A percentile compares a stretch with the other conserved stretches of the same genome.
These are phyloP conservation scores for Synergus laeviventris DNA, from an alignment of 2,888 invertebrate genomes.

Conservation along the genomic window DNA sequence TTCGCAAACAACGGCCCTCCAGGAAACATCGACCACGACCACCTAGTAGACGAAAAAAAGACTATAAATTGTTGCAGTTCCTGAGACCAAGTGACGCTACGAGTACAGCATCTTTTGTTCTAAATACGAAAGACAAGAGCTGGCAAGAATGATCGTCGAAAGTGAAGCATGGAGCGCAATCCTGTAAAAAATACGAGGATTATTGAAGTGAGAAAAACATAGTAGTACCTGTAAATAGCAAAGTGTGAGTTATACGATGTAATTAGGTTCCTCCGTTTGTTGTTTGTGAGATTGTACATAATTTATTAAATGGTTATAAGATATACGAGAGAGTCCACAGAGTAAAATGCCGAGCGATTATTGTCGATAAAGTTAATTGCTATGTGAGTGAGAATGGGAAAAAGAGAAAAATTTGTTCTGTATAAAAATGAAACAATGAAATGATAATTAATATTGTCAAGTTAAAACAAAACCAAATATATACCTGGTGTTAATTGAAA, in stretches of 20 bases:
- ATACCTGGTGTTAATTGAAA: conserved; percentile 73
- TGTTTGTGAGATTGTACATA: conserved; percentile 77
- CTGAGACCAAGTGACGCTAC: conserved; percentile 72
- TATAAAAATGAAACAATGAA: conserved; percentile 66
- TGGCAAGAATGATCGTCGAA: conserved; percentile 35
- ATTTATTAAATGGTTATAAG: conserved; percentile 73
- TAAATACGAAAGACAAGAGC: conserved; percentile 36
- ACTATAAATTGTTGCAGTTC: conserved; percentile 74
- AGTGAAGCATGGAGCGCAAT: conserved; percentile 58
- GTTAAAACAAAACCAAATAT: conserved; percentile 74
- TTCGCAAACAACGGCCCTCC: conserved; percentile 72
- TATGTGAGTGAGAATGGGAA: conserved; percentile 50
- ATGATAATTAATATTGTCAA: conserved; percentile 73
- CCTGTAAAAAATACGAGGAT: conserved; percentile 61
- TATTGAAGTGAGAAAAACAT: conserved; percentile 54
- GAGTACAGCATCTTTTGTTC: conserved; percentile 62
- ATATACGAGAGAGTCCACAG: conserved; percentile 57
- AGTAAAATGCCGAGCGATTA: conserved; percentile 63
- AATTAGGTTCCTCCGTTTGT: conserved; percentile 76
- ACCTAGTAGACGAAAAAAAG: conserved; percentile 55
- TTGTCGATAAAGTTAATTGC: conserved; percentile 71
- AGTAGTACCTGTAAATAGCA: conserved; percentile 76
- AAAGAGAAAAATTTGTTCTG: conserved; percentile 66
- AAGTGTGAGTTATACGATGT: conserved; percentile 74
- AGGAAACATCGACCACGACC: conserved; percentile 70